These are phyloP conservation scores for Diarsia brunnea DNA, from an alignment of 2,888 invertebrate genomes.

Conservation along the genomic window DNA sequence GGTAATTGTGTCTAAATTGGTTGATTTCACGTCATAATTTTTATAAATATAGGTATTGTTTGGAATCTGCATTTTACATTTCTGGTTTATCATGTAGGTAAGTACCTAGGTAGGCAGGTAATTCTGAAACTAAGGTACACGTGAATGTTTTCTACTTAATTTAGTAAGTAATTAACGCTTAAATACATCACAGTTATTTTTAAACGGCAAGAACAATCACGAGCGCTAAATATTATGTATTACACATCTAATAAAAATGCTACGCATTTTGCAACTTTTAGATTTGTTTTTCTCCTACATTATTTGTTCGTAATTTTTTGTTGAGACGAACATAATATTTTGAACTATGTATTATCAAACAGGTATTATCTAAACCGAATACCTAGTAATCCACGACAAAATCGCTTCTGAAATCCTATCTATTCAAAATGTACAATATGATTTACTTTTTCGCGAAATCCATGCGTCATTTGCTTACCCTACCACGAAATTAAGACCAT, in stretches of 20 bases:
- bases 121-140: neutral
- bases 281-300: neutral
- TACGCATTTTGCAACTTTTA: neutral
- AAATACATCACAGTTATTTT: neutral
- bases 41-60: neutral
- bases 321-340: neutral
- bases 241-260: too few species aligned
- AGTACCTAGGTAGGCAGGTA: neutral
- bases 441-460: neutral
- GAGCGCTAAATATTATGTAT: neutral
- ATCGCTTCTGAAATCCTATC: neutral
- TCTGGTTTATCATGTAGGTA: neutral
- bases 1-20: neutral
- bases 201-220: neutral
- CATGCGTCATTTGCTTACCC: conserved; percentile 9
- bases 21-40: conserved; percentile 7
- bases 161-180: too few species aligned
- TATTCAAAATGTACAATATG: neutral
- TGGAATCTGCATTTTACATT: neutral
- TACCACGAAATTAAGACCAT: conserved; percentile 27
- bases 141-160: neutral
- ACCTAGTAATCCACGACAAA: neutral
- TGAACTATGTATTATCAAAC: neutral
- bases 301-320: neutral
- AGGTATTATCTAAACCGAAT: neutral